phyloP scores from a whole-genome alignment of 2,797 vertebrate genomes.

The Carcharodon carcharias region DNA sequence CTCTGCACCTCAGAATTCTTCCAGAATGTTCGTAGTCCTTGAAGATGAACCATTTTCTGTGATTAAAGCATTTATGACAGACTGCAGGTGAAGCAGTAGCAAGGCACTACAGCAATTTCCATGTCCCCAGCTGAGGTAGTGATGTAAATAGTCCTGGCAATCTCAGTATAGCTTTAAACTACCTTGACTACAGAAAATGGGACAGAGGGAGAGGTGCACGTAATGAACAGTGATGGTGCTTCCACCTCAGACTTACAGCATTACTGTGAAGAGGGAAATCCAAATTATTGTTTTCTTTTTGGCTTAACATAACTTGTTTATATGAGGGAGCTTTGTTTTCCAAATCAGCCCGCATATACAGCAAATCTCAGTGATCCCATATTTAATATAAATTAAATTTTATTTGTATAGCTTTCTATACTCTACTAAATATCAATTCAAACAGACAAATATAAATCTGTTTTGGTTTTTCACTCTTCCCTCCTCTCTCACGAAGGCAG shows the following conservation, averaged over 20 bases:
- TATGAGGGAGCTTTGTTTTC: not conserved
- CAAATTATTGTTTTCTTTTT: not conserved
- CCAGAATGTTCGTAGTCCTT: no score
- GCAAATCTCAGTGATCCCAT: not conserved
- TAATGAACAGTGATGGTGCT: not conserved
- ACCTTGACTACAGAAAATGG: not conserved
- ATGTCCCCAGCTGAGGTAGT: not conserved
- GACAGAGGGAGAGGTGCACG: not conserved
- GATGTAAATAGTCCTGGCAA: not conserved
- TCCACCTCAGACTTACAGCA: not conserved
- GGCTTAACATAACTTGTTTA: not conserved
- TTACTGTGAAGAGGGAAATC: not conserved
- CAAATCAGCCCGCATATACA: not conserved
- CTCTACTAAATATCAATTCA: not conserved
- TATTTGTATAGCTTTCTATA: not conserved
- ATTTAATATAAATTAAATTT: not conserved
- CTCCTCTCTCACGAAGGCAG: not conserved
- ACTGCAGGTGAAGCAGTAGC: not conserved
- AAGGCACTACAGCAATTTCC: not conserved
- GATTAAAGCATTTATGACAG: no score
- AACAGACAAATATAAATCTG: not conserved
- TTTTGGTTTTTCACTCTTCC: not conserved
- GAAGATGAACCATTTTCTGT: no score
- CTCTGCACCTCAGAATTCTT: no score
- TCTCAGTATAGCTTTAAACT: not conserved